These are phyloP conservation scores for Corythoichthys intestinalis DNA, from an alignment of 2,113 vertebrate species.

Conservation along the genomic window DNA sequence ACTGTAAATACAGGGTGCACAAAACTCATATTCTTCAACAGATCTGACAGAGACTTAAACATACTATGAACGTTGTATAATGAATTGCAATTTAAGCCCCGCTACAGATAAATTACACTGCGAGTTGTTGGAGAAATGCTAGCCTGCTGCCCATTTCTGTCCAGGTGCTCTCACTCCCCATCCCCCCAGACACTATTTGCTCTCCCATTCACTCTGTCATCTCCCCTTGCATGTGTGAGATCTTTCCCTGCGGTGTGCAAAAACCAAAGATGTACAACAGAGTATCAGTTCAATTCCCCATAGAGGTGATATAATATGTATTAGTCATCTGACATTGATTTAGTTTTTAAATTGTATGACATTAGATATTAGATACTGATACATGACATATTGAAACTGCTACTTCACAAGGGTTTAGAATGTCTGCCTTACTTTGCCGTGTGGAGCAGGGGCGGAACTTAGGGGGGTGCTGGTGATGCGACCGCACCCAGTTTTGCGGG, in stretches of 20 bases:
- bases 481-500: too few species aligned
- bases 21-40: neutral
- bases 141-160: neutral
- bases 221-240: neutral
- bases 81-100: neutral
- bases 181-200: neutral
- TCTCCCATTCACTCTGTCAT: neutral
- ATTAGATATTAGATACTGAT: too few species aligned
- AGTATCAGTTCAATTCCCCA: neutral
- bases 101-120: neutral
- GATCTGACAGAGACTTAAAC: too few species aligned
- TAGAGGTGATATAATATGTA: neutral
- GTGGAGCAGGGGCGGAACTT: too few species aligned
- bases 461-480: too few species aligned
- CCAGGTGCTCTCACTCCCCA: neutral
- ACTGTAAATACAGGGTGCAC: neutral
- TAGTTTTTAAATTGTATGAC: neutral
- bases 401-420: too few species aligned
- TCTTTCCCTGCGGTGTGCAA: neutral
- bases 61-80: too few species aligned
- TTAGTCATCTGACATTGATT: neutral
- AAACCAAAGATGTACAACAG: neutral
- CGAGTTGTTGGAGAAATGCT: neutral
- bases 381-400: too few species aligned
- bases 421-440: too few species aligned